phyloP scores from a whole-genome alignment of 2,113 vertebrate genomes.

The Caranx ignobilis region DNA sequence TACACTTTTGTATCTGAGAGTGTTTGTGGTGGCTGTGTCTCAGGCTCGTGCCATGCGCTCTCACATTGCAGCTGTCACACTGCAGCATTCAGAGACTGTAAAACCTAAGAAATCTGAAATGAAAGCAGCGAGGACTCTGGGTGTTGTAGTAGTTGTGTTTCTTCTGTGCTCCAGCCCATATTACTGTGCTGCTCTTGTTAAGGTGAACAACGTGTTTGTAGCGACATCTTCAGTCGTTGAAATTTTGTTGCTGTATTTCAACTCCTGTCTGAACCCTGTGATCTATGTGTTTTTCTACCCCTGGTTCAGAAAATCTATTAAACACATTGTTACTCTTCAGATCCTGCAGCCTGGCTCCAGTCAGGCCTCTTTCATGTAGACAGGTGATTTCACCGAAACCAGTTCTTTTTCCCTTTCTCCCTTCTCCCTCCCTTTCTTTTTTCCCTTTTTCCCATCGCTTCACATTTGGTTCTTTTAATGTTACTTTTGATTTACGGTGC shows the following conservation, averaged over 20 bases:
- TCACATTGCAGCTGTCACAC: background rate
- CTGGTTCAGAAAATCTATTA: conserved; percentile 44
- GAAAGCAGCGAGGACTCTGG: conserved; percentile 54
- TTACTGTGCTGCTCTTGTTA: background rate
- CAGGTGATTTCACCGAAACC: background rate
- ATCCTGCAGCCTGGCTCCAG: conserved; percentile 32
- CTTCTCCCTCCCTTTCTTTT: no score
- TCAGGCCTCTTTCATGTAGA: background rate
- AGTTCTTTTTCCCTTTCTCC: no score
- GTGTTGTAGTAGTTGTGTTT: conserved; percentile 46
- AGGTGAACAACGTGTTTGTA: background rate
- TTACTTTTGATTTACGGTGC: no score
- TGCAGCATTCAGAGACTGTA: background rate
- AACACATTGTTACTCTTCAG: conserved; percentile 32
- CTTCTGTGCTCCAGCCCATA: conserved; percentile 31
- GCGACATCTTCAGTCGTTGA: background rate
- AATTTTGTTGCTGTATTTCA: conserved; percentile 25
- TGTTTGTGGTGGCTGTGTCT: conserved; percentile 42
- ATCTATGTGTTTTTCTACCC: conserved; percentile 51
- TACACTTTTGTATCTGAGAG: conserved; percentile 31
- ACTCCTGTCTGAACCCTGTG: conserved; percentile 50
- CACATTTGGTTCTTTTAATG: no score
- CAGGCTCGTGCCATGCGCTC: conserved; percentile 38
- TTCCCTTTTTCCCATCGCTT: no score
- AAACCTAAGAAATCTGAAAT: conserved; percentile 34